Percentiles rank a stretch among this genome's conserved stretches.
These are phyloP conservation scores for Reinhardtius hippoglossoides DNA, from an alignment of 2,113 vertebrate genomes.

Conservation along the genomic window DNA sequence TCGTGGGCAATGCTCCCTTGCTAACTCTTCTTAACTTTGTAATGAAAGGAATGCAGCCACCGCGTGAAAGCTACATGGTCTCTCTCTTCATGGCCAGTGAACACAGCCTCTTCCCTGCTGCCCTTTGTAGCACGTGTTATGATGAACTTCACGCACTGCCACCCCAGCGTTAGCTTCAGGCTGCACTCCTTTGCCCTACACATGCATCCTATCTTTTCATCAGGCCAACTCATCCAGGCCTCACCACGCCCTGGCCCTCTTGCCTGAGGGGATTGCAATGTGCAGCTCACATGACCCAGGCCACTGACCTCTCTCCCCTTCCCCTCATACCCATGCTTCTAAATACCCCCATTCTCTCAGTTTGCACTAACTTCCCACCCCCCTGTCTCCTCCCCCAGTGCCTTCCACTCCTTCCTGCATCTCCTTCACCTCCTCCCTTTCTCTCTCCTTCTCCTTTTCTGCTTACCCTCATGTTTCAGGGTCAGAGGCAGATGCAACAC, in stretches of 20 bases:
- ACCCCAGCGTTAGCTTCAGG: constrained; percentile 50
- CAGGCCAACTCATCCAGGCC: constrained; percentile 39
- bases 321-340: constrained; percentile 57
- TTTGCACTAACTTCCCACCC: constrained; percentile 27
- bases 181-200: constrained; percentile 46
- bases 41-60: constrained; percentile 62
- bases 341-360: constrained; percentile 25
- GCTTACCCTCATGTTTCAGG: constrained; percentile 41
- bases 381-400: constrained; percentile 21
- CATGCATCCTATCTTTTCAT: constrained; percentile 48
- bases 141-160: constrained; percentile 63
- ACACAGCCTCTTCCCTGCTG: constrained; percentile 53
- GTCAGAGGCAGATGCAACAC: constrained; percentile 53
- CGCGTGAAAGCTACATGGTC: constrained; percentile 41
- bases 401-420: constrained; percentile 44
- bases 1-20: neutral
- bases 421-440: neutral
- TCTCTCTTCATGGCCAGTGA: constrained; percentile 52
- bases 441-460: constrained; percentile 10
- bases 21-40: constrained; percentile 39
- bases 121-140: constrained; percentile 61
- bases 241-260: constrained; percentile 51
- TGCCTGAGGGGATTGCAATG: constrained; percentile 67
- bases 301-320: constrained; percentile 61
- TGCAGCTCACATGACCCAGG: constrained; percentile 69